Evolutionary conservation across 2,113 vertebrate genomes (phyloP).

Genomic region (Apteryx owenii): DNA sequence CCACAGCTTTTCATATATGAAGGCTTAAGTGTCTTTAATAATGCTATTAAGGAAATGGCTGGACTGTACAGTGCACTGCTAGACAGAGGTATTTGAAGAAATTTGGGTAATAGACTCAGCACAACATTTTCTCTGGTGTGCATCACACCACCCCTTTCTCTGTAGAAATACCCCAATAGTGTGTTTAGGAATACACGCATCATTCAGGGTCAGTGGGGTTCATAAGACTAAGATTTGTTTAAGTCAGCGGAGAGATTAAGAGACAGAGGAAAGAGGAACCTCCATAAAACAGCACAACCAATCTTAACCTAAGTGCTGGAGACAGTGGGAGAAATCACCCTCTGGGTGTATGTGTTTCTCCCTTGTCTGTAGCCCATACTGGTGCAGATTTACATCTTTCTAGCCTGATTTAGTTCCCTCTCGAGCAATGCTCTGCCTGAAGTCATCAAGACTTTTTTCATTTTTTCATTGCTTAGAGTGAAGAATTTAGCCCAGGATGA

Average conservation of each 20-base stretch:
- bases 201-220: not conserved
- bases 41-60: not conserved
- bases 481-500: not conserved
- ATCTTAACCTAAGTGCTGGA: not conserved
- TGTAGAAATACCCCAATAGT: not conserved
- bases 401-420: not conserved
- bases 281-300: not conserved
- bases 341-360: not conserved
- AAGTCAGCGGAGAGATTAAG: not conserved
- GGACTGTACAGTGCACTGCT: not conserved
- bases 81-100: not conserved
- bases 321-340: not conserved
- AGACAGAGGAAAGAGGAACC: not conserved
- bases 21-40: not conserved
- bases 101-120: not conserved
- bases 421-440: not conserved
- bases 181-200: not conserved
- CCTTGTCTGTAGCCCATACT: fast-evolving
- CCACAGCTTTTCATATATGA: not conserved
- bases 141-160: not conserved
- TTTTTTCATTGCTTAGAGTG: not conserved
- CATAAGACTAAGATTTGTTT: not conserved
- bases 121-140: not conserved
- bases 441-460: not conserved
- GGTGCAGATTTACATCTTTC: not conserved